These are phyloP conservation scores for Kryphioiulus occultus DNA, from an alignment of 2,888 invertebrate species.

Conservation along the genomic window DNA sequence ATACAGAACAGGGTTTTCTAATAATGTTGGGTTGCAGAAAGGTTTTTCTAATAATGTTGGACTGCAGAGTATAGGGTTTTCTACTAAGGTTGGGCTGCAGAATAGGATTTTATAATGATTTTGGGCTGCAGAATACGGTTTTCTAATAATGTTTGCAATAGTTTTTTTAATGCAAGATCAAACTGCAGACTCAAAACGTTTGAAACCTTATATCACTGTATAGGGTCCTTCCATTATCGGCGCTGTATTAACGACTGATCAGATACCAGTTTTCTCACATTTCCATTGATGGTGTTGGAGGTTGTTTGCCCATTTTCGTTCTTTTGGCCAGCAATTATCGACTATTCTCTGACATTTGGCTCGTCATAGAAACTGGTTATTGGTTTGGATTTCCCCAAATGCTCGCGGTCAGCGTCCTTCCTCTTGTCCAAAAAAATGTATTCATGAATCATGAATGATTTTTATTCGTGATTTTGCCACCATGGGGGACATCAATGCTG, in stretches of 20 bases:
- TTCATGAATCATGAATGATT: not conserved
- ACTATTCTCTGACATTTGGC: not conserved
- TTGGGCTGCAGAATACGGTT: no score
- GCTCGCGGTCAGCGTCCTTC: not conserved
- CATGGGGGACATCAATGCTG: not conserved
- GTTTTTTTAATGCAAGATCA: no score
- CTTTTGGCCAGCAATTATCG: not conserved
- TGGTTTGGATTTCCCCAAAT: not conserved
- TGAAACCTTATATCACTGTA: no score
- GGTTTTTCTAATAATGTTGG: no score
- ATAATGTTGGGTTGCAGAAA: no score
- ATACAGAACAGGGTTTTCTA: no score
- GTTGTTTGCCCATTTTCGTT: not conserved
- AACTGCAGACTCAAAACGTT: no score
- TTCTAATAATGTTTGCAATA: no score
- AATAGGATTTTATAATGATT: no score
- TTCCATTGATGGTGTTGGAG: not conserved
- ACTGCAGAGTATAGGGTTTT: no score
- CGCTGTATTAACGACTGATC: not conserved
- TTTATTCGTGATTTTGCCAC: not conserved
- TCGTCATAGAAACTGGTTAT: not conserved
- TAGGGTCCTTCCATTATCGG: not conserved
- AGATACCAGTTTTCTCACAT: not conserved
- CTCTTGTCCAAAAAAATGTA: not conserved
- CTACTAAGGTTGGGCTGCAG: no score